Conservation (phyloP, 2,888 invertebrate species). For the Phorcus lineatus region DNA sequence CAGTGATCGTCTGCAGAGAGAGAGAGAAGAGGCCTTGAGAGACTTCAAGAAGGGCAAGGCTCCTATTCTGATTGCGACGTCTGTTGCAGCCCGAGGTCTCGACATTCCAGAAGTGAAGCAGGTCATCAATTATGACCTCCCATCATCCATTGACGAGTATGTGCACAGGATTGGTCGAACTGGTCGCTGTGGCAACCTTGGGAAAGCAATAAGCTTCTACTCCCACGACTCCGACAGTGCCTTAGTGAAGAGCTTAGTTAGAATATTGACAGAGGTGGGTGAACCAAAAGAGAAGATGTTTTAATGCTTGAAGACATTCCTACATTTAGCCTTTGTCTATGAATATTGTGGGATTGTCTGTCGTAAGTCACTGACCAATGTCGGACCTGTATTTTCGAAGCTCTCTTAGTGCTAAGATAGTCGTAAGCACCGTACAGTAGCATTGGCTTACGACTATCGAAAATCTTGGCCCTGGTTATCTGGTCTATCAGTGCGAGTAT, state of each 20-base stretch:
- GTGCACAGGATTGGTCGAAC: constrained; percentile 98
- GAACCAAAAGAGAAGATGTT: too few relatives aligned
- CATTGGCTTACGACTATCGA: too few relatives aligned
- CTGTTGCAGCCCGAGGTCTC: constrained; percentile 94
- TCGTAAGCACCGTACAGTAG: too few relatives aligned
- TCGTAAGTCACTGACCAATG: too few relatives aligned
- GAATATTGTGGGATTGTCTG: background rate
- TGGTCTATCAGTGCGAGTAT: too few relatives aligned
- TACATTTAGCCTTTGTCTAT: background rate
- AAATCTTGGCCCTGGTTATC: too few relatives aligned
- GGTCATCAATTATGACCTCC: constrained; percentile 99
- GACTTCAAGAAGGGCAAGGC: constrained; percentile 88
- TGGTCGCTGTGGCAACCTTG: constrained; percentile 98
- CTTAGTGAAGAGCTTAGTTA: constrained; percentile 80
- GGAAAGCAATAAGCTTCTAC: constrained; percentile 75
- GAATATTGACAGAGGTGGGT: constrained; percentile 82
- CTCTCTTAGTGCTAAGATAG: too few relatives aligned
- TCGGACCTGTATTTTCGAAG: background rate
- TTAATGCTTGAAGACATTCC: background rate
- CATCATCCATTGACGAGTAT: constrained; percentile 98
- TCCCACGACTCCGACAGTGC: constrained; percentile 79
- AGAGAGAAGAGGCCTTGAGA: constrained; percentile 84
- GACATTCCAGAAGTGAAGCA: constrained; percentile 95
- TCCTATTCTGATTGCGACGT: constrained; percentile 92
- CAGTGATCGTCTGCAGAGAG: constrained; percentile 82